Percentiles rank a stretch among this genome's conserved stretches.
Conservation (phyloP, 2,797 vertebrate genomes). For the Allobates femoralis region DNA sequence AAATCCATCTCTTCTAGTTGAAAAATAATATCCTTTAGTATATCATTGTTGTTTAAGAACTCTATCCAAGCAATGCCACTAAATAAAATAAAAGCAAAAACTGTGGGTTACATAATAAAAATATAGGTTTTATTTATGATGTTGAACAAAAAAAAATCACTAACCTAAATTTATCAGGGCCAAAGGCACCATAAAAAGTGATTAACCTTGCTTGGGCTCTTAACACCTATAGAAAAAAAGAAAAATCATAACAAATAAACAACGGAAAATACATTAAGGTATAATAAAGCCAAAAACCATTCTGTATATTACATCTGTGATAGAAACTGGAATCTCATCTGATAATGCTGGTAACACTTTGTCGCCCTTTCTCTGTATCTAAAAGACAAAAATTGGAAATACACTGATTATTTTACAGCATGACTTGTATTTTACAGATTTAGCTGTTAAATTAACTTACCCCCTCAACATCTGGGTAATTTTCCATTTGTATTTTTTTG, state of each 20-base stretch:
- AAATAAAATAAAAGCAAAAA: conserved; percentile 40
- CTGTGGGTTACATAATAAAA: not conserved
- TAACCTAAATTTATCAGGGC: conserved; percentile 89
- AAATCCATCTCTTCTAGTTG: conserved; percentile 86
- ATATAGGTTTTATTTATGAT: not conserved
- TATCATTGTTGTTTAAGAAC: conserved; percentile 88
- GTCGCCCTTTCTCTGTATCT: conserved; percentile 76
- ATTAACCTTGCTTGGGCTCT: conserved; percentile 87
- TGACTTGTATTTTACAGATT: not conserved
- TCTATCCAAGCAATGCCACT: conserved; percentile 93
- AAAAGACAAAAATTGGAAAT: conserved; percentile 46
- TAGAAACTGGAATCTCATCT: conserved; percentile 64
- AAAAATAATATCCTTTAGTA: conserved; percentile 80
- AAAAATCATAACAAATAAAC: not conserved
- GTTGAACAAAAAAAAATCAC: conserved; percentile 27
- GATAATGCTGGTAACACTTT: conserved; percentile 60
- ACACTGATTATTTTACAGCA: not conserved
- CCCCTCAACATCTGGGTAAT: no score
- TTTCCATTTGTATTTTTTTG: no score
- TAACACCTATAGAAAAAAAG: conserved; percentile 77
- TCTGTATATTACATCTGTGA: conserved; percentile 74
- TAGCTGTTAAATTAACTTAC: no score
- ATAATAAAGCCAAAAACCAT: not conserved
- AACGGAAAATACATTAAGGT: not conserved
- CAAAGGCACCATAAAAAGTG: conserved; percentile 90